Conservation (phyloP, 2,797 vertebrate genomes). For the Perodicticus potto region DNA sequence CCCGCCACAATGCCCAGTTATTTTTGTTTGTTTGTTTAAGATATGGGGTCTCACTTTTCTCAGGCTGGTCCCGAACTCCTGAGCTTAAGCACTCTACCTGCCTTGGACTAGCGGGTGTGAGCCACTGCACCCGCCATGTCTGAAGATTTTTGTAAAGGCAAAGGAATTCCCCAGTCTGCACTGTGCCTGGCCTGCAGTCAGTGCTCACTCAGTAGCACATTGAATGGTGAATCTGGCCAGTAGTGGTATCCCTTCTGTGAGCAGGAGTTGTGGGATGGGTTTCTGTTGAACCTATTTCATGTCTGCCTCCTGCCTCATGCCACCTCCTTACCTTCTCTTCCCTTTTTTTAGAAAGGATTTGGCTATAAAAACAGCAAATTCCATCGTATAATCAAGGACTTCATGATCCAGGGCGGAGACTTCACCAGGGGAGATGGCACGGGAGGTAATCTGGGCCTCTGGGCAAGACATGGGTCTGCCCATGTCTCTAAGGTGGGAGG, state of each 20-base stretch:
- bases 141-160: background rate
- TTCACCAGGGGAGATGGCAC: constrained; percentile 98
- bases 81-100: no score
- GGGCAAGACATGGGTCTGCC: background rate
- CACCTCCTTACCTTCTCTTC: fast-evolving
- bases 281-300: background rate
- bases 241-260: background rate
- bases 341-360: constrained; percentile 94
- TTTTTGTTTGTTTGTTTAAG: no score
- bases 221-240: background rate
- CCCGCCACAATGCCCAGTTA: no score
- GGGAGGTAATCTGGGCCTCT: constrained; percentile 90
- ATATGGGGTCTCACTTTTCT: no score
- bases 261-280: background rate
- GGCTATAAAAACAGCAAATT: constrained; percentile 98
- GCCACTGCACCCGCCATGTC: no score
- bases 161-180: no score
- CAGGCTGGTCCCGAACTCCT: no score
- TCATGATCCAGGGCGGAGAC: constrained; percentile 99
- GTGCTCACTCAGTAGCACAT: background rate
- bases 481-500: background rate
- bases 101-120: no score
- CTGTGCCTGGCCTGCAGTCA: fast-evolving
- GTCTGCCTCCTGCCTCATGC: background rate
- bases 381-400: constrained; percentile 97